Conservation (phyloP, 1,140 invertebrate genomes). For the Listronotus oregonensis region DNA sequence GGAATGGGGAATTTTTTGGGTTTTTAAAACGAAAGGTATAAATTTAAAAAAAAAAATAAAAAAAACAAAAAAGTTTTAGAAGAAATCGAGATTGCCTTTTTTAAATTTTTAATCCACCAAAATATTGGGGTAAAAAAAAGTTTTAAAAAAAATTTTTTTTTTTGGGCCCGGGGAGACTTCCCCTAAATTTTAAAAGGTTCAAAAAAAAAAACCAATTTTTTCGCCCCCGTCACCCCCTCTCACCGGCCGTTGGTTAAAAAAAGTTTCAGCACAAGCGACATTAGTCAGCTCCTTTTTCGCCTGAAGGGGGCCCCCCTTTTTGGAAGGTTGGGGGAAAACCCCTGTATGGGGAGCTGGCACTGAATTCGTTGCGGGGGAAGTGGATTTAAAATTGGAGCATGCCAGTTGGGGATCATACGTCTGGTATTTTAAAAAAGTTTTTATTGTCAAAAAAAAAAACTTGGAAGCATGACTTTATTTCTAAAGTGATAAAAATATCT, state of each 20-base stretch:
- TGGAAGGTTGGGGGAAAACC: slow-evolving; percentile 56
- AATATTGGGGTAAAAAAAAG: too few species aligned
- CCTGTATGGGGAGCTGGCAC: slow-evolving; percentile 70
- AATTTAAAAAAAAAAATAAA: too few species aligned
- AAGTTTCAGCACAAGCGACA: slow-evolving; percentile 81
- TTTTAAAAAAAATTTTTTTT: neutral
- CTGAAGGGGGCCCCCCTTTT: slow-evolving; percentile 51
- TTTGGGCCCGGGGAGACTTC: slow-evolving; percentile 64
- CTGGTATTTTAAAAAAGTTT: slow-evolving; percentile 58
- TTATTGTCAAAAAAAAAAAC: too few species aligned
- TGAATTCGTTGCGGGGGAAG: slow-evolving; percentile 68
- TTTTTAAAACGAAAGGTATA: too few species aligned
- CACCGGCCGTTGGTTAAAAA: slow-evolving; percentile 77
- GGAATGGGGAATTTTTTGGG: too few species aligned
- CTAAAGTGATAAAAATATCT: too few species aligned
- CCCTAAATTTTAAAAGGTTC: slow-evolving; percentile 71
- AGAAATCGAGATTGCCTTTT: too few species aligned
- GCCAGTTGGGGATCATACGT: slow-evolving; percentile 69
- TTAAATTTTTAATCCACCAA: too few species aligned
- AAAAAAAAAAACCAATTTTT: slow-evolving; percentile 80
- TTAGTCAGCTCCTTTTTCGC: slow-evolving; percentile 63
- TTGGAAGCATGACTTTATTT: too few species aligned
- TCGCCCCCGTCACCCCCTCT: slow-evolving; percentile 75
- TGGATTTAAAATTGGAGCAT: slow-evolving; percentile 62
- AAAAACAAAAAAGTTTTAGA: too few species aligned